Percentiles rank a stretch among this genome's conserved stretches.
phyloP scores from a whole-genome alignment of 1,140 invertebrate genomes.

The Ptiloglossa arizonensis region DNA sequence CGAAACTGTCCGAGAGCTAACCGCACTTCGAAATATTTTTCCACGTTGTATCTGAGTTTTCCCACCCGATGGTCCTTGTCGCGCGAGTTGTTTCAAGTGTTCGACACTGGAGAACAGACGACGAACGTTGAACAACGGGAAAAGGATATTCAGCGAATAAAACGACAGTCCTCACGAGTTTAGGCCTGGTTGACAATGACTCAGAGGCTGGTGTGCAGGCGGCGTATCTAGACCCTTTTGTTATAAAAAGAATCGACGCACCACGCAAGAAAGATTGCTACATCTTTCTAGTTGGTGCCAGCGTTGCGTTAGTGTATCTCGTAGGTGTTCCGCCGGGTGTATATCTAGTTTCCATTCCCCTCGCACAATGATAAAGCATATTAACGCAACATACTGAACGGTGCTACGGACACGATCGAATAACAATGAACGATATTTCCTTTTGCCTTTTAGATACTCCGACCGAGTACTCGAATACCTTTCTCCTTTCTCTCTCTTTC shows the following conservation, averaged over 20 bases:
- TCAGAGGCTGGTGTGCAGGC: conserved; percentile 23
- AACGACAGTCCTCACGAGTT: conserved; percentile 20
- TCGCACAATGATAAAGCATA: conserved; percentile 38
- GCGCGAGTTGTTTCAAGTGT: background rate
- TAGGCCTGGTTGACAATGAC: conserved; percentile 36
- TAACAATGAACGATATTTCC: conserved; percentile 40
- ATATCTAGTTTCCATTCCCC: conserved; percentile 32
- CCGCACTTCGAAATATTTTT: too few species aligned
- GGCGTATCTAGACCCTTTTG: conserved; percentile 55
- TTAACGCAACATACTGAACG: conserved; percentile 34
- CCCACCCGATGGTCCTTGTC: background rate
- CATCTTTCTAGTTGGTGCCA: conserved; percentile 57
- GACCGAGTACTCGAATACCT: conserved; percentile 7
- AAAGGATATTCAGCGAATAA: background rate
- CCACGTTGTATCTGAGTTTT: background rate
- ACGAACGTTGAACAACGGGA: background rate
- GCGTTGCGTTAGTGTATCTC: conserved; percentile 12
- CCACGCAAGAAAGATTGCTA: conserved; percentile 56
- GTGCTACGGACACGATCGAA: conserved; percentile 32
- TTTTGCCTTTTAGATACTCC: conserved; percentile 17
- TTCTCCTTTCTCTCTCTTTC: conserved; percentile 37
- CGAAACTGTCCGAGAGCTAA: too few species aligned
- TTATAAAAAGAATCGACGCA: conserved; percentile 61
- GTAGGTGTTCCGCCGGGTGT: conserved; percentile 49
- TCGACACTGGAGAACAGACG: background rate